phyloP scores from a whole-genome alignment of 2,797 vertebrate species.

The Aratinga solstitialis region DNA sequence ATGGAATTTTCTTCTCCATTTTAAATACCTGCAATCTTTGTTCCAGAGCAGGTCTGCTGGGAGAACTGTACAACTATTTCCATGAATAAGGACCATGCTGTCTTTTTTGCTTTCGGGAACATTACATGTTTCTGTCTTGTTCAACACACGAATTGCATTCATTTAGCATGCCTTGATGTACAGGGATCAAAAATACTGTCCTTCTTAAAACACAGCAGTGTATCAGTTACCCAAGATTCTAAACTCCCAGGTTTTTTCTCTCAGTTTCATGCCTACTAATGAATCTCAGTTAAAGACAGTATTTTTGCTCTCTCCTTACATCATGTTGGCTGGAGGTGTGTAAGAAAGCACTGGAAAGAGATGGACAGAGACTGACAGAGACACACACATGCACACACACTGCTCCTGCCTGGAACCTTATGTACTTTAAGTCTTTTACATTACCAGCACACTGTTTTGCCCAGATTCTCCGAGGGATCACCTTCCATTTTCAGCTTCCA shows the following conservation, averaged over 20 bases:
- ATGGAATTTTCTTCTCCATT: not conserved
- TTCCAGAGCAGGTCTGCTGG: not conserved
- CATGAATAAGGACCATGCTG: not conserved
- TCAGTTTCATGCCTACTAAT: not conserved
- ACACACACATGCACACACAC: fast-evolving
- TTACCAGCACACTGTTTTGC: fast-evolving
- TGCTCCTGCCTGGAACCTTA: not conserved
- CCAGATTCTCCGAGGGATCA: not conserved
- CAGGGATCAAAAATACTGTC: not conserved
- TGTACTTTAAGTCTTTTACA: fast-evolving
- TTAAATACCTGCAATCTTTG: not conserved
- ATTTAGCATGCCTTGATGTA: not conserved
- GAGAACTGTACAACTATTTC: not conserved
- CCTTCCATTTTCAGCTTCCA: not conserved
- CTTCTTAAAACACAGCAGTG: not conserved
- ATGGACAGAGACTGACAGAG: not conserved
- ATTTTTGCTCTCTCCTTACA: not conserved
- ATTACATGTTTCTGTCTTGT: not conserved
- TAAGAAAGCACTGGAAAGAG: not conserved
- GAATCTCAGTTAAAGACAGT: not conserved
- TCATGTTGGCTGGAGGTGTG: fast-evolving
- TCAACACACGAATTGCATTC: not conserved
- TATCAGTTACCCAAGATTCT: not conserved
- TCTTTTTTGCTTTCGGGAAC: not conserved
- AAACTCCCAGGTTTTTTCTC: not conserved